Conservation (phyloP, 2,113 vertebrate species). For the Speoplatyrhinus poulsoni region DNA sequence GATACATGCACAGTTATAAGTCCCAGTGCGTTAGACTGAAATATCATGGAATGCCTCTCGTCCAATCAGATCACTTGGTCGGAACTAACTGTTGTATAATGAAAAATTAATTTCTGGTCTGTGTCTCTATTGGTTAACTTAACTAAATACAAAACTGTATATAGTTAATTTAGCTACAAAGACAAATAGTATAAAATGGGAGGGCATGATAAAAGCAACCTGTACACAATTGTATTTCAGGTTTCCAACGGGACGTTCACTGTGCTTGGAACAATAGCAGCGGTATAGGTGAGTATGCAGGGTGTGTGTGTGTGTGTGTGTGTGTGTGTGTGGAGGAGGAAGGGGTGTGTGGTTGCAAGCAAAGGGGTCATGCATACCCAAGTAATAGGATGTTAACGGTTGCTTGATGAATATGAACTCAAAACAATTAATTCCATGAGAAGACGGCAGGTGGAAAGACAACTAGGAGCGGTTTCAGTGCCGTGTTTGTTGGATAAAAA, state of each 20-base stretch:
- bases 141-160: neutral
- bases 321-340: slow-evolving; percentile 3
- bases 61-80: no score
- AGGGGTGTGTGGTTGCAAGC: slow-evolving; percentile 33
- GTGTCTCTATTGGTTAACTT: no score
- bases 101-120: no score
- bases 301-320: slow-evolving; percentile 8
- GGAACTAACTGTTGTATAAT: no score
- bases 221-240: slow-evolving; percentile 46
- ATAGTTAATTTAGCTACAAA: neutral
- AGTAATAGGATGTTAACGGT: slow-evolving; percentile 43
- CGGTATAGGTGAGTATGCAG: neutral
- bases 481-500: slow-evolving; percentile 22
- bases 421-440: slow-evolving; percentile 7
- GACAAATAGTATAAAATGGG: slow-evolving; percentile 21
- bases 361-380: slow-evolving; percentile 25
- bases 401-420: slow-evolving; percentile 27
- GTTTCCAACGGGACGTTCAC: slow-evolving; percentile 29
- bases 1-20: no score
- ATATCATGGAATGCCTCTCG: no score
- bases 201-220: slow-evolving; percentile 31
- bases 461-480: neutral
- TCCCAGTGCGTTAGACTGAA: no score
- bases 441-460: slow-evolving; percentile 5
- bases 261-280: slow-evolving; percentile 17